phyloP scores from a whole-genome alignment of 2,113 vertebrate species.

The Proterorhinus semilunaris region DNA sequence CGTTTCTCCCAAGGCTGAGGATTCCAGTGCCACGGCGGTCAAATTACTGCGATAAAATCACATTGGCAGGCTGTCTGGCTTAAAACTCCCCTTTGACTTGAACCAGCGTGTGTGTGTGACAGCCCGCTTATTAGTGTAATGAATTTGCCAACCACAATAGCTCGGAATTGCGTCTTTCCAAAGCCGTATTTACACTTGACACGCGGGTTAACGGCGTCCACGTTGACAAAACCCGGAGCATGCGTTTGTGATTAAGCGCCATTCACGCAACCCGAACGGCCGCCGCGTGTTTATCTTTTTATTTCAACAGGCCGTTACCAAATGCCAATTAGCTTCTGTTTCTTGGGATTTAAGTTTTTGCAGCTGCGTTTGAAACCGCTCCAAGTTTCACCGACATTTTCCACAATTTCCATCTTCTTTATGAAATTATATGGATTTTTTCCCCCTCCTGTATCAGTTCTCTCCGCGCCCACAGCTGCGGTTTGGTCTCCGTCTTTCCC shows the following conservation, averaged over 20 bases:
- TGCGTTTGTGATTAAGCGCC: constrained; percentile 4
- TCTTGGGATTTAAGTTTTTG: constrained; percentile 1
- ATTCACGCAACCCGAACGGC: background rate
- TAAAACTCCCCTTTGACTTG: constrained; percentile 35
- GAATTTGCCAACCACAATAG: constrained; percentile 26
- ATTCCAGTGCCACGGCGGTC: constrained; percentile 28
- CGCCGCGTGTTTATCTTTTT: background rate
- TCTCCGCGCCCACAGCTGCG: constrained; percentile 5
- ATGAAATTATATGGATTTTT: constrained; percentile 10
- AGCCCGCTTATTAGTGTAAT: constrained; percentile 21
- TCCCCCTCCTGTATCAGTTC: background rate
- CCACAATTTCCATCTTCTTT: background rate
- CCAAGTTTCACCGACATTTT: constrained; percentile 1
- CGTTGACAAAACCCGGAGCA: background rate
- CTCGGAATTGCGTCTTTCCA: constrained; percentile 9
- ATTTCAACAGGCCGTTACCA: background rate
- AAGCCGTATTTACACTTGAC: constrained; percentile 1
- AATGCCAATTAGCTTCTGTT: constrained; percentile 5
- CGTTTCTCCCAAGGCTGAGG: background rate
- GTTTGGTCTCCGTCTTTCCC: background rate
- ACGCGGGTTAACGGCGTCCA: background rate
- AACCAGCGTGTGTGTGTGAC: constrained; percentile 22
- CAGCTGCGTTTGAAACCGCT: constrained; percentile 1
- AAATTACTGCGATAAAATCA: constrained; percentile 59
- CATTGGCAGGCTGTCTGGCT: constrained; percentile 57